Evolutionary conservation across 2,797 vertebrate species (phyloP), one percentile per base, ranked within the genome.

Genomic region (Enteromius trimaculatus): DNA sequence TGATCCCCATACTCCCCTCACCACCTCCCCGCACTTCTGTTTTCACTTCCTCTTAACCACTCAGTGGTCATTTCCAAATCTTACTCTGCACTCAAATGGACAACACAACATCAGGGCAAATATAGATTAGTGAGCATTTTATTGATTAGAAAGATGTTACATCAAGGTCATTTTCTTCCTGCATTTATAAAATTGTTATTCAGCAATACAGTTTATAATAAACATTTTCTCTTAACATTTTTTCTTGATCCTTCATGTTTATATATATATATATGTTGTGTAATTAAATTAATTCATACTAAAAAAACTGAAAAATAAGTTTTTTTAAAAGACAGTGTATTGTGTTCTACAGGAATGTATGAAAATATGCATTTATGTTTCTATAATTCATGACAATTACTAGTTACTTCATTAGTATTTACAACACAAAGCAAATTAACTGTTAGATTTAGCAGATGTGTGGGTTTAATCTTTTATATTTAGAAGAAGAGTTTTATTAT

Each of bases 191-290:
- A 23, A 58, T 17, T 44, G n/a, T 77, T 60, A 77, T 23, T 62
- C 75, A 77, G 2, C 23, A 42, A 69, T 44, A 69, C 66, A 60
- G 8, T 39, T 62, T 62, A 19, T 62, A 77, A 77, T 77, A 62
- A 77, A 77, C 37, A 37, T 37, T 37, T 6, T 37, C 6, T 37
- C 34, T 34, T 3, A 34, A 4, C 4, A n/a, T 55, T 55, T 55
- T 16, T 37, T 55, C 72, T 58, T 75, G 19, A 75, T 4, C 19
- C 11, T 75, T 55, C 26, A 72, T 72, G 9, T n/a, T 55, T 13
- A 34, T 17, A 72, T 31, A 3, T 31, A 3, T 31, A 2, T 6
- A 8, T 70, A 6, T 6, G 3, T 39, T 4, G 2, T 13, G 37
- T 34, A n/a, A 31, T 34, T 6, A 37, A 9, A 39, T 55, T 55